These are phyloP conservation scores for Lathamus discolor DNA, from an alignment of 2,113 vertebrate species.

Conservation along the genomic window DNA sequence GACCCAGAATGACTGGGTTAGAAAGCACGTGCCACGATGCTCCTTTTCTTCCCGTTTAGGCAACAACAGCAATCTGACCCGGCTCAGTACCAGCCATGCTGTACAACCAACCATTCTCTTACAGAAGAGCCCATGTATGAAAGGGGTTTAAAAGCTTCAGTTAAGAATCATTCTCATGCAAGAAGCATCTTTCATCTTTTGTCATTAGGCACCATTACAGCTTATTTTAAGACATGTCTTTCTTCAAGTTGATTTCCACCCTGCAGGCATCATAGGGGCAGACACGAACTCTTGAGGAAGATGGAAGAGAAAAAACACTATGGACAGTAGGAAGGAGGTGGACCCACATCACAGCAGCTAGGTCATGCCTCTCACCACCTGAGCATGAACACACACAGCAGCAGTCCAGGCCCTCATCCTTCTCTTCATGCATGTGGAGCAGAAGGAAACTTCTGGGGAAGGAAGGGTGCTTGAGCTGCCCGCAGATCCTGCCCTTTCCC, in stretches of 20 bases:
- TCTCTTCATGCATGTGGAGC: rapidly evolving
- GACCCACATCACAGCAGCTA: not conserved
- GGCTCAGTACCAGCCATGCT: not conserved
- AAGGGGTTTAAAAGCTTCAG: not conserved
- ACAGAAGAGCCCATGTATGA: rapidly evolving
- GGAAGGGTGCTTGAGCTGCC: conserved; percentile 12
- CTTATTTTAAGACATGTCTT: not conserved
- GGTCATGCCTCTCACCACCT: not conserved
- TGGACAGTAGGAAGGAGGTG: not conserved
- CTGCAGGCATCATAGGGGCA: not conserved
- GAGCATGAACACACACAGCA: rapidly evolving
- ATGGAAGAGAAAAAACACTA: not conserved
- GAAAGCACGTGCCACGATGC: not conserved
- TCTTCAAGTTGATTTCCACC: not conserved
- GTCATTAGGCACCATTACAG: not conserved
- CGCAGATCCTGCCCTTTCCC: not conserved
- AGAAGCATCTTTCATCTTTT: not conserved
- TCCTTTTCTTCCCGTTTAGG: not conserved
- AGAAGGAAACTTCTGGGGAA: not conserved
- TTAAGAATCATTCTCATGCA: not conserved
- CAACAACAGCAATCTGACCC: not conserved
- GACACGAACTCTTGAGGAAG: not conserved
- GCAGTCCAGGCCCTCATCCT: not conserved
- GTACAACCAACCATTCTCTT: not conserved
- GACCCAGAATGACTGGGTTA: not conserved